Base-by-base conservation (phyloP, 2,888 invertebrate species). In the Campoplex capitator region DNA sequence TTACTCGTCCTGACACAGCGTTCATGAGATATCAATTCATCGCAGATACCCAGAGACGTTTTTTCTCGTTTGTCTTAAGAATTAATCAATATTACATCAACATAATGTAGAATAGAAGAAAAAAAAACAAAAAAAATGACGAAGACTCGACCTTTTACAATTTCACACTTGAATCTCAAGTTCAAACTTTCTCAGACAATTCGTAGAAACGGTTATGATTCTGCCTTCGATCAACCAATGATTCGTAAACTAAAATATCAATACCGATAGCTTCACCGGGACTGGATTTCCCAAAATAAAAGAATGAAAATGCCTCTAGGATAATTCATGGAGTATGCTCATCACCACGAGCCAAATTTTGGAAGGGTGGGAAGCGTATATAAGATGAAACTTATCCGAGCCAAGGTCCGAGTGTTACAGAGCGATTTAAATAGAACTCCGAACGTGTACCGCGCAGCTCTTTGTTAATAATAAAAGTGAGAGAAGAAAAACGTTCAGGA, bases 341-440 rank as follows among this genome's bases (percentile, higher is more conserved):
- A 32, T 32, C 62, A 32, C 62, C 32, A 62, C 32, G 62, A 62
- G 62, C 32, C 62, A 16, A 62, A 32, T 32, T 62, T 32, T 62
- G 62, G 62, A 62, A 62, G 62, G 62, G 62, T 62, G 62, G 62
- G 16, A 62, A 62, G 62, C 62, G 62, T 62, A 32, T 62, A n/a
- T 62, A 62, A 32, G 16, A 32, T 32, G 13, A 62, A 62, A 62
- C 32, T 62, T 16, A 62, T 58, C 11, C 16, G 62, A 62, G 32
- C 32, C 62, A 62, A 62, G 62, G 32, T 62, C 32, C 32, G 62
- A 32, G 32, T 62, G 62, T 62, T 32, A 32, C 62, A n/a, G 62
- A 62, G 62, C 62, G 62, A 62, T 62, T 32, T 62, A 32, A 62
- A 62, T 18, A 51, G 51, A 18, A n/a, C 32, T 62, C 32, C 32